Evolutionary conservation across 37 sponge, comb jelly and placozoan genomes (phyloP).

Genomic region (Lycopodina hypogea): DNA sequence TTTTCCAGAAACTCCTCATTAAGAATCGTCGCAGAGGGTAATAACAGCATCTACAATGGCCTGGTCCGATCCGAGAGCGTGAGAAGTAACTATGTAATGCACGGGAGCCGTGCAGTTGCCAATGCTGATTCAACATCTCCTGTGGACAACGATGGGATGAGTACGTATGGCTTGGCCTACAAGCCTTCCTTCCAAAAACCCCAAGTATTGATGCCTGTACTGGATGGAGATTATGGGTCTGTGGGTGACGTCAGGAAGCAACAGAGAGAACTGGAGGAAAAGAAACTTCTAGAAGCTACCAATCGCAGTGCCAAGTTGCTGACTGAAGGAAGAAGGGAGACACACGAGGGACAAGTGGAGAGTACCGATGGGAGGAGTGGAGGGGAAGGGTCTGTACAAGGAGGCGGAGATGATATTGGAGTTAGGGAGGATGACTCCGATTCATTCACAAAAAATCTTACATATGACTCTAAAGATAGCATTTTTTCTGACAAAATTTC

Average conservation of each 20-base stretch:
- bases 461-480: constrained; percentile 43
- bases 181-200: background rate
- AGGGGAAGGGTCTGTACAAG: background rate
- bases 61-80: constrained; percentile 7
- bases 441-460: constrained; percentile 39
- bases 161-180: constrained; percentile 28
- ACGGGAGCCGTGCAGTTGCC: too few species aligned
- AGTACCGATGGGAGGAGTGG: background rate
- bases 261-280: background rate
- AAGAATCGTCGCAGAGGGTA: background rate
- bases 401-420: background rate
- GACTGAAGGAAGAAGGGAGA: background rate
- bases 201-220: background rate
- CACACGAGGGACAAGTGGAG: background rate
- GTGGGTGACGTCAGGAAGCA: background rate
- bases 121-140: background rate
- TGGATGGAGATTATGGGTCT: constrained; percentile 8
- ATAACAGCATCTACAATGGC: constrained; percentile 22
- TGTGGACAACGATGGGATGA: background rate
- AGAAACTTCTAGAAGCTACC: too few species aligned
- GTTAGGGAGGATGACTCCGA: background rate
- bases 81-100: background rate
- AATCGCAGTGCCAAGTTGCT: background rate
- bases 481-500: background rate
- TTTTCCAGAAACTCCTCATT: constrained; percentile 4